These are phyloP conservation scores for Mus spretus DNA, from an alignment of 2,797 vertebrate species.

Conservation along the genomic window DNA sequence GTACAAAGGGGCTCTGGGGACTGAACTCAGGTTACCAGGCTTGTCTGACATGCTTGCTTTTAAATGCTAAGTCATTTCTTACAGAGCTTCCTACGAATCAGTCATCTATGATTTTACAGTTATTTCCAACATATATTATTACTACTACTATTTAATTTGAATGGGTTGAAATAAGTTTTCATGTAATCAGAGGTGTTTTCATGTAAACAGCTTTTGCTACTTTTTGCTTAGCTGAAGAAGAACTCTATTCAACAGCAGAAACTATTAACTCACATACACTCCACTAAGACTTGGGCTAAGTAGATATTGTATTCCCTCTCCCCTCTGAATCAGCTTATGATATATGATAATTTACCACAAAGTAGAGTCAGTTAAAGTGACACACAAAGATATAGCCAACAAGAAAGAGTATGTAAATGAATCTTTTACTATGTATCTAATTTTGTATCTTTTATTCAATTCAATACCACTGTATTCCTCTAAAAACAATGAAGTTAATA, in stretches of 20 bases:
- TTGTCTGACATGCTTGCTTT: neutral
- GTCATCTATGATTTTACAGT: constrained; percentile 3
- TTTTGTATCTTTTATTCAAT: constrained; percentile 42
- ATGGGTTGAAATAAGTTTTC: constrained; percentile 40
- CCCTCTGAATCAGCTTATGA: constrained; percentile 46
- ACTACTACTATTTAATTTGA: constrained; percentile 46
- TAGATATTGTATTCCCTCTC: constrained; percentile 47
- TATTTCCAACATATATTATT: constrained; percentile 5
- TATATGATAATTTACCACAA: constrained; percentile 39
- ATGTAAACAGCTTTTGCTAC: constrained; percentile 1
- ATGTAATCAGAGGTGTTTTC: neutral
- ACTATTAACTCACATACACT: neutral
- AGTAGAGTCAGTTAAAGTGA: constrained; percentile 28
- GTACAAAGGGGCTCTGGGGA: neutral
- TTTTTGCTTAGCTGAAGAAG: constrained; percentile 35
- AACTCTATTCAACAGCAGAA: constrained; percentile 38
- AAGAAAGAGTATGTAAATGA: constrained; percentile 4
- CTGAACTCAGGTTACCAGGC: neutral
- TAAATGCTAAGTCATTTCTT: neutral
- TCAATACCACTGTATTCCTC: neutral
- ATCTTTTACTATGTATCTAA: constrained; percentile 39
- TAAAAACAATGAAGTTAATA: constrained; percentile 49
- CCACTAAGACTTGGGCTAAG: neutral
- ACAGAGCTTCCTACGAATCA: constrained; percentile 59
- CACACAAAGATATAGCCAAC: constrained; percentile 34